A percentile compares a stretch with the other conserved stretches of the same genome.
phyloP scores from a whole-genome alignment of 2,888 invertebrate species.

The Ametastegia equiseti region DNA sequence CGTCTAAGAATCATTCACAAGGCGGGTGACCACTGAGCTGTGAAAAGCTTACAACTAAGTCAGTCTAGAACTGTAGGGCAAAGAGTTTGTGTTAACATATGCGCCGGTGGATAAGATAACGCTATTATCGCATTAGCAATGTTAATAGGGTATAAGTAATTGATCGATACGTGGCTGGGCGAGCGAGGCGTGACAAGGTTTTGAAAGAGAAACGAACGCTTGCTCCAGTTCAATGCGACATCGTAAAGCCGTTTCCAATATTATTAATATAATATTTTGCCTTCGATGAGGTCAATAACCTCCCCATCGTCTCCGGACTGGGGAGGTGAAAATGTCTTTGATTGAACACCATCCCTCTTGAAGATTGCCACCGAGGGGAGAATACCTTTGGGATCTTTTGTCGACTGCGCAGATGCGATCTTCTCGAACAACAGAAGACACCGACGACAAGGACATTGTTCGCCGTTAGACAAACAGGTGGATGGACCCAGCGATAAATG shows the following conservation, averaged over 20 bases:
- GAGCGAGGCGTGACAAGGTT: not conserved
- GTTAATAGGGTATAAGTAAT: slow-evolving; percentile 23
- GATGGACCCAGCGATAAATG: slow-evolving; percentile 17
- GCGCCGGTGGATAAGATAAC: slow-evolving; percentile 28
- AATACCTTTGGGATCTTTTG: slow-evolving; percentile 13
- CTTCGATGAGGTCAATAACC: not conserved
- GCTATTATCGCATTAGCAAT: slow-evolving; percentile 33
- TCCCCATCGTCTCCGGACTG: not conserved
- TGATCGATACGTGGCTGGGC: slow-evolving; percentile 18
- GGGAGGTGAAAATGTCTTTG: not conserved
- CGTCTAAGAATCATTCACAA: not conserved
- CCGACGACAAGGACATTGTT: slow-evolving; percentile 17
- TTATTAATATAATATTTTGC: not conserved
- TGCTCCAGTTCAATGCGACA: not conserved
- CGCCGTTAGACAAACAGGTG: slow-evolving; percentile 22
- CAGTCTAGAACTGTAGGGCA: not conserved
- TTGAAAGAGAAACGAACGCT: not conserved
- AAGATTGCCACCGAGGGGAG: not conserved
- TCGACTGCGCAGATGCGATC: slow-evolving; percentile 21
- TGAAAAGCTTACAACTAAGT: not conserved
- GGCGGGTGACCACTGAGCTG: not conserved
- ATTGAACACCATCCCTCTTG: not conserved
- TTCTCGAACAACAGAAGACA: slow-evolving; percentile 29
- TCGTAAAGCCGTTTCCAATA: not conserved
- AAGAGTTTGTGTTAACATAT: slow-evolving; percentile 29